A percentile compares a stretch with the other conserved stretches of the same genome.
phyloP scores from a whole-genome alignment of 2,113 vertebrate genomes.

The Prietella phreatophila region DNA sequence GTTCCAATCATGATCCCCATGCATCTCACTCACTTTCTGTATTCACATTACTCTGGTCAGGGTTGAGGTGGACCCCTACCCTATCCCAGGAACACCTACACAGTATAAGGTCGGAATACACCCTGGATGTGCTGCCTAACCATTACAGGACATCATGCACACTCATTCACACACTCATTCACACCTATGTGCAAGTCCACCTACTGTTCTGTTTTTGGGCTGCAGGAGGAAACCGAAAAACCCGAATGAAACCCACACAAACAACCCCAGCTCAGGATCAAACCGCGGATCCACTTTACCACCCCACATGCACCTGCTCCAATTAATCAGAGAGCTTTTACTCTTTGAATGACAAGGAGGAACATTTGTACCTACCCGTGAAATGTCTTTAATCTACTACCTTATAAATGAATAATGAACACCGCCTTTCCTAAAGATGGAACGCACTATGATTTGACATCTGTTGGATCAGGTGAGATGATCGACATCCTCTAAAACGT shows the following conservation, averaged over 20 bases:
- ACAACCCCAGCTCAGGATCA: neutral
- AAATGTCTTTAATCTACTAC: neutral
- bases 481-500: neutral
- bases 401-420: neutral
- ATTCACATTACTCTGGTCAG: neutral
- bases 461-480: neutral
- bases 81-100: neutral
- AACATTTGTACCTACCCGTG: neutral
- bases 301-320: neutral
- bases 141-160: neutral
- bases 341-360: neutral
- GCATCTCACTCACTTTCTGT: neutral
- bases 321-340: neutral
- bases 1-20: neutral
- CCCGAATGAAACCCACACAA: neutral
- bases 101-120: neutral
- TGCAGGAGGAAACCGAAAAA: neutral
- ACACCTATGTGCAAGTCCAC: neutral
- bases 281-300: neutral
- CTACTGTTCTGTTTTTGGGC: neutral
- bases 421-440: neutral
- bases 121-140: neutral
- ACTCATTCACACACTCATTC: neutral
- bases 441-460: too few species aligned
- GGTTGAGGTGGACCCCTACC: neutral